Evolutionary conservation across 2,888 invertebrate species (phyloP).

Genomic region (Brachypalpus laphriformis): DNA sequence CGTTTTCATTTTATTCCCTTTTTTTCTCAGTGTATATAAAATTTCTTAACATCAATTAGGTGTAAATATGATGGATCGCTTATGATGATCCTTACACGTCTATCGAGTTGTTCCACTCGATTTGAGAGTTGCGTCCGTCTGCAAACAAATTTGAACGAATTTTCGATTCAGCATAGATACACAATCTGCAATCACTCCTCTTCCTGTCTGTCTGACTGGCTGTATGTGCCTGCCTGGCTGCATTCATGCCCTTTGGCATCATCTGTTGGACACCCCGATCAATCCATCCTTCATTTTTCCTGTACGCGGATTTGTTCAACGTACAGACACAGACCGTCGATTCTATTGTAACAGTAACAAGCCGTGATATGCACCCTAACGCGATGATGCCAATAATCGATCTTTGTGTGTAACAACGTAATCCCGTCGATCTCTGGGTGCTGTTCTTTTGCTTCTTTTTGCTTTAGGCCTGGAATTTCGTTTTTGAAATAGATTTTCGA

Average conservation of each 20-base stretch:
- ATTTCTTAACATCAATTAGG: constrained; percentile 71
- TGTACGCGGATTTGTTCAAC: constrained; percentile 50
- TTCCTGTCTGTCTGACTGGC: constrained; percentile 56
- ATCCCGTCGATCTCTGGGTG: constrained; percentile 60
- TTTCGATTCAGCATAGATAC: constrained; percentile 37
- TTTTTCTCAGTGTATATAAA: constrained; percentile 15
- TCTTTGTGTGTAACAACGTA: constrained; percentile 66
- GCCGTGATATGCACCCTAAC: constrained; percentile 71
- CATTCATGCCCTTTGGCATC: constrained; percentile 73
- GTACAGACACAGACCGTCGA: constrained; percentile 17
- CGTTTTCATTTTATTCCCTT: constrained; percentile 31
- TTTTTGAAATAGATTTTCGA: constrained; percentile 50
- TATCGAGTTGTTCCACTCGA: constrained; percentile 54
- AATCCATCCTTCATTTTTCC: constrained; percentile 58
- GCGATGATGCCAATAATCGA: constrained; percentile 73
- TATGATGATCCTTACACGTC: constrained; percentile 69
- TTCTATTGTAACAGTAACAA: constrained; percentile 51
- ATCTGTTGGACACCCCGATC: constrained; percentile 71
- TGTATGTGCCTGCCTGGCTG: constrained; percentile 31
- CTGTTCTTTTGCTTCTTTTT: constrained; percentile 36
- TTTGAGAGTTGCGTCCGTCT: constrained; percentile 37
- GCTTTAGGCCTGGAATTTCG: constrained; percentile 38
- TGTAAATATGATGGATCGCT: constrained; percentile 72
- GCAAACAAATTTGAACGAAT: constrained; percentile 68
- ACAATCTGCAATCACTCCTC: constrained; percentile 71